These are phyloP conservation scores for Pristionchus maxplancki DNA, from an alignment of 2,888 invertebrate genomes.

Conservation along the genomic window DNA sequence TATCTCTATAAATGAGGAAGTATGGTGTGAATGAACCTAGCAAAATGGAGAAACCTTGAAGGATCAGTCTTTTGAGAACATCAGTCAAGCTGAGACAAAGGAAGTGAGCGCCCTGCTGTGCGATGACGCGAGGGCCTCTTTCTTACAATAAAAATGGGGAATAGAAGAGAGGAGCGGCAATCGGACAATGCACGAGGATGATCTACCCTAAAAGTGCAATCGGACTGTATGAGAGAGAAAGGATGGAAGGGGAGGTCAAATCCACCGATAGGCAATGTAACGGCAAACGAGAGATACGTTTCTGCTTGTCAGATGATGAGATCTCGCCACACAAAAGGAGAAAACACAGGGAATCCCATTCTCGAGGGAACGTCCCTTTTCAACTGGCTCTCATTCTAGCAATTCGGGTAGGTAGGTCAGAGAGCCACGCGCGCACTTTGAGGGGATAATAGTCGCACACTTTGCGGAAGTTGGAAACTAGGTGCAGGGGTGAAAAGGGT, in stretches of 20 bases:
- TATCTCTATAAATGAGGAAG: too few relatives aligned
- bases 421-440: too few relatives aligned
- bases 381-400: too few relatives aligned
- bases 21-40: too few relatives aligned
- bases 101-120: neutral
- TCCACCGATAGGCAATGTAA: neutral
- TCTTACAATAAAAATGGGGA: neutral
- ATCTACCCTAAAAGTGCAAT: conserved; percentile 30
- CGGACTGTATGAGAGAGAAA: conserved; percentile 27
- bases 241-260: neutral
- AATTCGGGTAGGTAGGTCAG: too few relatives aligned
- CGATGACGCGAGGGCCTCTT: neutral
- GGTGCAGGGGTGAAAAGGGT: too few relatives aligned
- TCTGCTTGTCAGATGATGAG: neutral
- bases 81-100: conserved; percentile 9
- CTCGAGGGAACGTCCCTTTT: too few relatives aligned
- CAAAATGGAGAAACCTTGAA: too few relatives aligned
- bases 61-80: too few relatives aligned
- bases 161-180: neutral
- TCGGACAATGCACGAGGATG: neutral
- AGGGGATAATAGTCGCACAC: too few relatives aligned
- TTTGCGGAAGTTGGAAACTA: too few relatives aligned
- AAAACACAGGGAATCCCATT: neutral
- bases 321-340: neutral
- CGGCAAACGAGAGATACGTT: neutral